Evolutionary conservation across 2,888 invertebrate genomes (phyloP), one percentile per base, ranked within the genome.

Genomic region (Drosophila colorata): DNA sequence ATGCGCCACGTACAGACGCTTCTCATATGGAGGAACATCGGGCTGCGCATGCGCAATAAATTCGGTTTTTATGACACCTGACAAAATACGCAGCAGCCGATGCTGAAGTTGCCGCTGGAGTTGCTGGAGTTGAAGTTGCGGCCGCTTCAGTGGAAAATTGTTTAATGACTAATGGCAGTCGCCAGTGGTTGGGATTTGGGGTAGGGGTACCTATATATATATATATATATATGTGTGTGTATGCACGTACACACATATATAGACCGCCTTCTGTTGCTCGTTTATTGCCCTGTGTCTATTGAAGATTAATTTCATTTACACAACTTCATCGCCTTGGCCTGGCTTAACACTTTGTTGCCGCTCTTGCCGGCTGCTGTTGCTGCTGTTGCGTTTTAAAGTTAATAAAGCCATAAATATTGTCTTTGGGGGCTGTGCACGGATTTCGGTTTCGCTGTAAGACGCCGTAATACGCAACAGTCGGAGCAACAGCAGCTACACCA

Each of bases 41-140:
- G 69, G 90, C 68, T 81, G 89, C 81, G 89, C 90, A 88, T 90
- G 90, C 84, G 91, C 88, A 90, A 90, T 90, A 90, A 90, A 90
- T 90, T 88, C 80, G 78, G 70, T 78, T 88, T 90, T 90, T 90
- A 90, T 90, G 91, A 90, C 90, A 90, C 91, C 91, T 90, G 90
- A 90, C 90, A 90, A 90, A 90, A 90, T 90, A 90, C 82, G 78
- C 78, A 74, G 81, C 87, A 80, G 78, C 65, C 53, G 49, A 57
- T 64, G 68, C 52, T 55, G 66, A 47, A 52, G 80, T 63, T 49
- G 63, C 66, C 48, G 64, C 70, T 48, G 47, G 31, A 43, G 65
- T 47, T 74, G 72, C 49, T 23, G 44, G 55, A 52, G 65, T 48
- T 69, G 49, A 23, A 43, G 66, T 55, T 51, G 80, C 84, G 87